Conservation (phyloP, 2,113 vertebrate genomes). For the Tiliqua scincoides region DNA sequence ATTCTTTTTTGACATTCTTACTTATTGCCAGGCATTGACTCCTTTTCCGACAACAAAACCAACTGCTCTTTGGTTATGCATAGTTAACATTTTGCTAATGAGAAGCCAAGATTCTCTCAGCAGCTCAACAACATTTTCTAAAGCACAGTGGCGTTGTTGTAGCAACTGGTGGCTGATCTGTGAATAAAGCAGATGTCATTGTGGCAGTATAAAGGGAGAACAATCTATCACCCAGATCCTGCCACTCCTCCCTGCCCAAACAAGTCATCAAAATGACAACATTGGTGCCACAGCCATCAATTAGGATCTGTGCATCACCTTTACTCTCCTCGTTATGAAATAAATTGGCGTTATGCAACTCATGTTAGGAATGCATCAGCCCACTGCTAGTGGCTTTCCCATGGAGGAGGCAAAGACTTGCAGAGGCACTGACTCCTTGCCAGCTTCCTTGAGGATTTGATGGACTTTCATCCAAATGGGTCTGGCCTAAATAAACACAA, state of each 20-base stretch:
- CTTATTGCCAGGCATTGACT: conserved; percentile 77
- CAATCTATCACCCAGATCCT: conserved; percentile 86
- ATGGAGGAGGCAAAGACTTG: conserved; percentile 44
- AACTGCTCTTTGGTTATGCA: conserved; percentile 85
- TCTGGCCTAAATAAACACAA: conserved; percentile 69
- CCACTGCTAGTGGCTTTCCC: conserved; percentile 11
- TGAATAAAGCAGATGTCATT: conserved; percentile 91
- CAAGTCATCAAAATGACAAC: conserved; percentile 85
- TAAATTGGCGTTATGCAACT: conserved; percentile 42
- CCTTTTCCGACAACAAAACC: conserved; percentile 82
- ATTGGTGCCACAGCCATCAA: conserved; percentile 70
- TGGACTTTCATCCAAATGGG: conserved; percentile 29
- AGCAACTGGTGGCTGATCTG: conserved; percentile 83
- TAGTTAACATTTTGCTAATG: conserved; percentile 89
- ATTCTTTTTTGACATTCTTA: conserved; percentile 84
- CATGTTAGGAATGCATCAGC: conserved; percentile 40
- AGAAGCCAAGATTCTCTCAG: conserved; percentile 82
- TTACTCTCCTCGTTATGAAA: conserved; percentile 64
- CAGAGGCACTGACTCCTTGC: conserved; percentile 43
- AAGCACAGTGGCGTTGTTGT: conserved; percentile 82
- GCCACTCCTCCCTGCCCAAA: conserved; percentile 78
- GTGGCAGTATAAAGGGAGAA: conserved; percentile 70
- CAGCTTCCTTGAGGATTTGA: conserved; percentile 67
- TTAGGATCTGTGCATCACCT: conserved; percentile 55
- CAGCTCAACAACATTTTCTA: conserved; percentile 87